Evolutionary conservation across 2,797 vertebrate species (phyloP).

Genomic region (Echeneis naucrates): DNA sequence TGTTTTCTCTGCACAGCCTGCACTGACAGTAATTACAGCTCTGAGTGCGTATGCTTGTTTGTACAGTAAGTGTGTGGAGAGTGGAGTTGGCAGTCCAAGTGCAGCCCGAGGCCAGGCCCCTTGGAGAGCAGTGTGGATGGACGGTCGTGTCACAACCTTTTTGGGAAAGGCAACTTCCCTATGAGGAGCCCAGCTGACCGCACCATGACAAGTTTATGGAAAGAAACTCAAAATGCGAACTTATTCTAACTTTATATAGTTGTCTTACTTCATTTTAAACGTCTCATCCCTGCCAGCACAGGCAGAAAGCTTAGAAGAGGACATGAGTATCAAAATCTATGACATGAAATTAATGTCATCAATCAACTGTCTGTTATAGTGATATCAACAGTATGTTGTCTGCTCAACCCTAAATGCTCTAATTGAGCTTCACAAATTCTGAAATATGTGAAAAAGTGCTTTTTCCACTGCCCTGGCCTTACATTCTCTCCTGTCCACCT

Average conservation of each 20-base stretch:
- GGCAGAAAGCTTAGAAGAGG: background rate
- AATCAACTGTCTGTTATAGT: background rate
- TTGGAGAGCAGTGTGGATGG: constrained; percentile 66
- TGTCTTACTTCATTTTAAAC: background rate
- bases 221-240: constrained; percentile 51
- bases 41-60: constrained; percentile 49
- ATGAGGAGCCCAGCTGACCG: constrained; percentile 52
- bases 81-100: constrained; percentile 65
- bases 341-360: background rate
- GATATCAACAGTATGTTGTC: constrained; percentile 12
- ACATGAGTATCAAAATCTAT: background rate
- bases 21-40: constrained; percentile 70
- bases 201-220: constrained; percentile 57
- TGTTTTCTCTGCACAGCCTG: constrained; percentile 54
- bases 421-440: no score
- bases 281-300: background rate
- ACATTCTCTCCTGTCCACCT: background rate
- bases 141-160: constrained; percentile 69
- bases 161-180: constrained; percentile 70
- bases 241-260: background rate
- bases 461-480: constrained; percentile 4
- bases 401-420: background rate
- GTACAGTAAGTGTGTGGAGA: constrained; percentile 63
- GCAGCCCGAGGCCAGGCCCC: constrained; percentile 58
- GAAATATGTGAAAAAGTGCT: constrained; percentile 15